Conservation (phyloP, 30 jellyfish, hydroid and myxozoan species). For the Pelagia noctiluca region DNA sequence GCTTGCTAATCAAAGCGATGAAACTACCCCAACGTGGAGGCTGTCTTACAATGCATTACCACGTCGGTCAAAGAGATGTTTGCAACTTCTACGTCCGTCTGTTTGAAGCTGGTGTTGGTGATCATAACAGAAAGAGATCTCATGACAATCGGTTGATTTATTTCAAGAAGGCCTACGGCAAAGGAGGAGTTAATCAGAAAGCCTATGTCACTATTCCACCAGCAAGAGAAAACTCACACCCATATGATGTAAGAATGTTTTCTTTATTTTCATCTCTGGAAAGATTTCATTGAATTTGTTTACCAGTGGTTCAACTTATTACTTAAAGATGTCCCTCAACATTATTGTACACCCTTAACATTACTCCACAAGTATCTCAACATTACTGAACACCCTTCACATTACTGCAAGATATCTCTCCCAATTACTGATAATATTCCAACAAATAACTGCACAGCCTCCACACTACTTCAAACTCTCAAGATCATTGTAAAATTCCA, state of each 20-base stretch:
- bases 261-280: background rate
- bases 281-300: background rate
- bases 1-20: conserved; percentile 17
- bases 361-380: no score
- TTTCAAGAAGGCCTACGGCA: conserved; percentile 25
- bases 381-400: no score
- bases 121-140: conserved; percentile 1
- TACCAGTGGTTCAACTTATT: no score
- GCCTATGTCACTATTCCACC: conserved; percentile 53
- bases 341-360: no score
- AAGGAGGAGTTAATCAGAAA: conserved; percentile 11
- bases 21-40: conserved; percentile 53
- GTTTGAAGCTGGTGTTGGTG: background rate
- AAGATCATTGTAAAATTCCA: background rate
- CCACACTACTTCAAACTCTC: background rate
- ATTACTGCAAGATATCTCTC: background rate
- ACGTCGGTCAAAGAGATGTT: conserved; percentile 1
- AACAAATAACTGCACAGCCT: background rate
- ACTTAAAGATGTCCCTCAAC: no score
- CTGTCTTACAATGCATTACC: conserved; percentile 45
- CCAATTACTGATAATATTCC: background rate
- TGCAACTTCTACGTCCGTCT: conserved; percentile 32
- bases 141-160: conserved; percentile 11
- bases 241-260: conserved; percentile 11
- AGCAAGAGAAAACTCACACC: conserved; percentile 48